Percentiles rank a stretch among this genome's conserved stretches.
phyloP scores from a whole-genome alignment of 92 coral and sea anemone genomes.

The Nematostella vectensis region DNA sequence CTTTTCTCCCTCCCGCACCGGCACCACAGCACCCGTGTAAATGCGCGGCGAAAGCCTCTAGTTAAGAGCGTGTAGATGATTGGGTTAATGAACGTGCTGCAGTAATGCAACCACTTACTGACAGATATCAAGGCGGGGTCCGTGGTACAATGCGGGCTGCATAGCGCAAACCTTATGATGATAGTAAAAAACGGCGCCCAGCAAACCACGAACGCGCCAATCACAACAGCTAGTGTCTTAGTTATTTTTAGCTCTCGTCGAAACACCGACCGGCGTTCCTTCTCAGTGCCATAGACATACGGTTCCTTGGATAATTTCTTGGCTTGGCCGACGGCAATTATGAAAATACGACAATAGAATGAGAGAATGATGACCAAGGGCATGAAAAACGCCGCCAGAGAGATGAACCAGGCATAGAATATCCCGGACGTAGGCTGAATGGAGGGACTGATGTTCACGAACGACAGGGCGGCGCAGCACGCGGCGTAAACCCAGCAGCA shows the following conservation, averaged over 20 bases:
- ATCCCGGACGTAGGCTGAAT: constrained; percentile 45
- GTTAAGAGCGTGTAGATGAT: constrained; percentile 59
- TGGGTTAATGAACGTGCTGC: constrained; percentile 60
- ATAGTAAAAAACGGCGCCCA: constrained; percentile 80
- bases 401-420: constrained; percentile 49
- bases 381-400: constrained; percentile 52
- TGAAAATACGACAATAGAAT: constrained; percentile 50
- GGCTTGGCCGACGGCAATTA: constrained; percentile 46
- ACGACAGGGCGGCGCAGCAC: constrained; percentile 49
- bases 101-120: constrained; percentile 72
- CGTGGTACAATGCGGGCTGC: constrained; percentile 33
- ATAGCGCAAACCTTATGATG: constrained; percentile 43
- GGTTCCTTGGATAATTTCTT: constrained; percentile 25
- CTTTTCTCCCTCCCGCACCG: background rate
- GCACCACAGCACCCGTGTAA: constrained; percentile 33
- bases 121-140: constrained; percentile 16
- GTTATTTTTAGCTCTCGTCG: constrained; percentile 60
- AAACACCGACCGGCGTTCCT: constrained; percentile 33
- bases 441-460: constrained; percentile 29
- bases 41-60: constrained; percentile 48
- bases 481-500: constrained; percentile 60
- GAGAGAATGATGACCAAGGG: constrained; percentile 42
- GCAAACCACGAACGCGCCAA: constrained; percentile 67
- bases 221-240: constrained; percentile 61
- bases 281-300: constrained; percentile 41